Base-by-base conservation (phyloP, 2,888 invertebrate species). In the Sipha maydis region DNA sequence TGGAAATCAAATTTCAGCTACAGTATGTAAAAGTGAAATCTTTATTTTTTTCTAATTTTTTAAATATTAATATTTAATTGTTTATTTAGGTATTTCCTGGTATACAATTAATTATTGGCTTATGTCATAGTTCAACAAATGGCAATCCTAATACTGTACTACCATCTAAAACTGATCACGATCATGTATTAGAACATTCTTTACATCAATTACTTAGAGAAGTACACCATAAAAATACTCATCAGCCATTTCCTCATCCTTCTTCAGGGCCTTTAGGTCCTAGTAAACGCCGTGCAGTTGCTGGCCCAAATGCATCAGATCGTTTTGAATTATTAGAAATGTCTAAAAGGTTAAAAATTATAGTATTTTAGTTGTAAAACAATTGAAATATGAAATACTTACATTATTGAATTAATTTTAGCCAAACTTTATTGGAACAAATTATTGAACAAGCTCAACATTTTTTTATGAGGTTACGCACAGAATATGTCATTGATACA, bases 391-490 rank as follows among this genome's bases (percentile, higher is more conserved):
- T 25, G 38, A 4, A 75, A 54, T 25, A 83, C 79, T 77, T 61
- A 69, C 67, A 89, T 79, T 89, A 89, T 89, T 85, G 73, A 80
- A 76, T 67, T 84, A 85, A 79, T 90, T 90, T 11, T 90, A 93
- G 96, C 89, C 97, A 98, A 92, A 97, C 97, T 0, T 93, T 98
- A n/a, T 92, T 99, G 56, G 98, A 98, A 91, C 98, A 98, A 93
- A 98, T 99, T 85, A 98, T 99, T 89, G 96, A 97, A 90, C 98
- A 99, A 92, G 97, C 98, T 0, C 98, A 98, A 91, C 98, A 99
- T 92, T 97, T 97, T 92, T 97, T 98, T 90, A 96, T 98, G 95
- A 93, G 98, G 5, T 94, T 97, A 90, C 94, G 98, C 80, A 97
- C 98, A 0, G 98, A 98, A 93, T 97, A 97, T 91, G 97, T 98